phyloP scores from a whole-genome alignment of 2,888 invertebrate species.

The Frankliniella intonsa region DNA sequence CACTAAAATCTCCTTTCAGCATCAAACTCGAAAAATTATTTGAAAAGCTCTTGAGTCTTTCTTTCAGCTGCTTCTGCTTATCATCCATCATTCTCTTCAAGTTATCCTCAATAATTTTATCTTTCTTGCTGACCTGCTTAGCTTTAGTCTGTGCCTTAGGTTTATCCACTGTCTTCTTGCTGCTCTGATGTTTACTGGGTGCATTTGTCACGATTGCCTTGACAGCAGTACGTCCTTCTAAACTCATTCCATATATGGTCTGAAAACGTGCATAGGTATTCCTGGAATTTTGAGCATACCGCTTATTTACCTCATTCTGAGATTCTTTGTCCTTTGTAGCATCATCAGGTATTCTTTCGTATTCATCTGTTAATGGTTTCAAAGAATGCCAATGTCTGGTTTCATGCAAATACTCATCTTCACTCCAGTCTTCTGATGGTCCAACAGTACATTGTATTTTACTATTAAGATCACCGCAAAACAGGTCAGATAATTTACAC shows the following conservation, averaged over 20 bases:
- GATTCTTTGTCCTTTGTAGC: neutral
- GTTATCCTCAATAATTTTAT: conserved; percentile 7
- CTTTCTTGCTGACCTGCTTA: conserved; percentile 9
- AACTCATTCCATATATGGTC: neutral
- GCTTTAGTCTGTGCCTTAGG: neutral
- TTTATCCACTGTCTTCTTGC: neutral
- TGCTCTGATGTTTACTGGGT: neutral
- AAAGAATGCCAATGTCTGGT: neutral
- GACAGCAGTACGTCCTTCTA: neutral
- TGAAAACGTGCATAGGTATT: neutral
- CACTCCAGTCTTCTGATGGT: neutral
- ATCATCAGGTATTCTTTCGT: neutral
- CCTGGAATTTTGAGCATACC: neutral
- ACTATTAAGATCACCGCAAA: neutral
- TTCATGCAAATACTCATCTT: neutral
- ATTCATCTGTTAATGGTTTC: neutral
- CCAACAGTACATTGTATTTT: neutral
- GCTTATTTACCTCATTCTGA: neutral
- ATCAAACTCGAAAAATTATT: neutral
- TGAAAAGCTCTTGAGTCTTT: conserved; percentile 8
- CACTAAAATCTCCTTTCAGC: neutral
- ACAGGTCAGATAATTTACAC: neutral
- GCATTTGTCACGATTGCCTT: neutral
- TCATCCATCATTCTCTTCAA: conserved; percentile 28
- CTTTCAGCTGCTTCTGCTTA: conserved; percentile 28